A percentile compares a stretch with the other conserved stretches of the same genome.
Evolutionary conservation across 2,797 vertebrate genomes (phyloP).

Genomic region (Sebastes hubbsi): DNA sequence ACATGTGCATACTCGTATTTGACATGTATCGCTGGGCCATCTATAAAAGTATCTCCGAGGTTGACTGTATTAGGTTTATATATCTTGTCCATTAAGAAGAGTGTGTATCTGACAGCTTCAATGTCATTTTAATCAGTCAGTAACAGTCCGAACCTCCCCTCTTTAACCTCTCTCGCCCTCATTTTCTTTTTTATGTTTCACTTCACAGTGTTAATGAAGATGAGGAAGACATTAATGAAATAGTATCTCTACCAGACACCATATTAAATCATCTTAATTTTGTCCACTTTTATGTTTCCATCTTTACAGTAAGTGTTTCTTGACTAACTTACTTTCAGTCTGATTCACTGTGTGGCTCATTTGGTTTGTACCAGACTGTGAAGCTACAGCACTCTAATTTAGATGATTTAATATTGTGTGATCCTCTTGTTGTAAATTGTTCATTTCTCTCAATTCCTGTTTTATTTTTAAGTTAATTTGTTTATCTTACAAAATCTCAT

Average conservation of each 20-base stretch:
- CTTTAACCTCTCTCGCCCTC: neutral
- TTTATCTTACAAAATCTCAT: neutral
- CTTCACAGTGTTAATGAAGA: neutral
- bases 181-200: neutral
- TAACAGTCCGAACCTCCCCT: neutral
- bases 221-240: neutral
- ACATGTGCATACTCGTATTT: neutral
- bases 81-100: neutral
- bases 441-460: neutral
- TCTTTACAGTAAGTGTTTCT: neutral
- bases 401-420: neutral
- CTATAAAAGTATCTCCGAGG: neutral
- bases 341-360: neutral
- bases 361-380: conserved; percentile 3
- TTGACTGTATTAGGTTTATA: neutral
- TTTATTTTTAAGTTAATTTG: neutral
- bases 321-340: neutral
- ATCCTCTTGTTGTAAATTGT: neutral
- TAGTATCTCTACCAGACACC: neutral
- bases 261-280: neutral
- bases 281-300: neutral
- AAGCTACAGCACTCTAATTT: neutral
- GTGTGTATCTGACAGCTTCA: neutral
- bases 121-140: neutral
- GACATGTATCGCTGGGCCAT: too few species aligned